Evolutionary conservation across 2,113 vertebrate species (phyloP).

Genomic region (Myanophis thanlyinensis): DNA sequence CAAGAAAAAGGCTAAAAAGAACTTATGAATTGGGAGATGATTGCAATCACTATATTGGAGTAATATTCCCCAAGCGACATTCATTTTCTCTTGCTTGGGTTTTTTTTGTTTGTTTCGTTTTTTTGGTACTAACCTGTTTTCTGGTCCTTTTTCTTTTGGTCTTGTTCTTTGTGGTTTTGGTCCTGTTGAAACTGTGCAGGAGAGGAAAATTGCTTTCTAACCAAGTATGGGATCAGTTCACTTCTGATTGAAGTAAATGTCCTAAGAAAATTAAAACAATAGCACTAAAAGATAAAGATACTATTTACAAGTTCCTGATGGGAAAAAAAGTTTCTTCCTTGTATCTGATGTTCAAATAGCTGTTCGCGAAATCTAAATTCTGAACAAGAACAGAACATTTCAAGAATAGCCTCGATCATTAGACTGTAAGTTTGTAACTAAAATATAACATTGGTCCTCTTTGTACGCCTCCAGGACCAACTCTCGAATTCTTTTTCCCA

Average conservation of each 20-base stretch:
- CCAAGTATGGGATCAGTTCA: constrained; percentile 91
- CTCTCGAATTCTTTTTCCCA: neutral
- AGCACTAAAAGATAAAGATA: neutral
- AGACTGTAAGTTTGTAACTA: neutral
- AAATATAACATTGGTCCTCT: neutral
- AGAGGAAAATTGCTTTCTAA: constrained; percentile 92
- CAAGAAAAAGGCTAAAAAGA: neutral
- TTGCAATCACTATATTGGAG: neutral
- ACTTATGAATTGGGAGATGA: neutral
- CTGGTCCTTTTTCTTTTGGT: constrained; percentile 78
- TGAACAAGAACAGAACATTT: neutral
- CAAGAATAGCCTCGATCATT: neutral
- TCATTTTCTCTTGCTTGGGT: neutral
- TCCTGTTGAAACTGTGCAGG: constrained; percentile 67
- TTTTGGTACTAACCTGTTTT: constrained; percentile 64
- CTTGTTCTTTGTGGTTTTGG: constrained; percentile 79
- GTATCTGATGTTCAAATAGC: neutral
- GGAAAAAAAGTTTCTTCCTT: neutral
- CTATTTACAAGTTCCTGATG: neutral
- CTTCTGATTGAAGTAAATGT: constrained; percentile 92
- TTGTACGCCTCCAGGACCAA: neutral
- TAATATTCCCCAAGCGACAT: neutral
- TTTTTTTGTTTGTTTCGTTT: neutral
- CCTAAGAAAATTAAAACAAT: constrained; percentile 66
- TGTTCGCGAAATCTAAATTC: neutral